These are phyloP conservation scores for Homarus gammarus DNA, from an alignment of 2,888 invertebrate genomes.

Conservation along the genomic window DNA sequence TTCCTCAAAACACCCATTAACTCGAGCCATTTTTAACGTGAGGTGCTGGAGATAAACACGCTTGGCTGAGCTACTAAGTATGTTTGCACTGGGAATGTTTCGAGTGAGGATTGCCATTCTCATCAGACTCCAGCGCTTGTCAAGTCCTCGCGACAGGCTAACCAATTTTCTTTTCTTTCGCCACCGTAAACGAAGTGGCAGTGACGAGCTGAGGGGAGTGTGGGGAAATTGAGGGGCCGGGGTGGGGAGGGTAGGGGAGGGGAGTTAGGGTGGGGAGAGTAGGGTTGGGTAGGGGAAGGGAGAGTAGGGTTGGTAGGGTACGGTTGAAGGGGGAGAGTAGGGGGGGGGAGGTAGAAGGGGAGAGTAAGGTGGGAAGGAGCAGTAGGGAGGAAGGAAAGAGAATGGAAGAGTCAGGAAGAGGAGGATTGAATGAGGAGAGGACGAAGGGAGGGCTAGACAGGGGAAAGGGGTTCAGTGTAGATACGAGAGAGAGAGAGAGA, in stretches of 20 bases:
- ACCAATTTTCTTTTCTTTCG: conserved; percentile 22
- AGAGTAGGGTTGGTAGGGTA: too few species aligned
- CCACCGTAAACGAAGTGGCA: conserved; percentile 4
- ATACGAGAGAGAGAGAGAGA: neutral
- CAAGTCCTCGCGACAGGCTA: neutral
- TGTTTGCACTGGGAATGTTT: too few species aligned
- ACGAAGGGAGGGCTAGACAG: neutral
- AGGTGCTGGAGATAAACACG: too few species aligned
- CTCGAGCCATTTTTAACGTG: too few species aligned
- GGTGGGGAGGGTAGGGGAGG: neutral
- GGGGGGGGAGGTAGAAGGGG: neutral
- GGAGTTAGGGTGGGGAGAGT: too few species aligned
- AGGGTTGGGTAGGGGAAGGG: too few species aligned
- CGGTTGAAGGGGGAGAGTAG: conserved; percentile 21
- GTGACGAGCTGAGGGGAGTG: neutral
- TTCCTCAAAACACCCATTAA: too few species aligned
- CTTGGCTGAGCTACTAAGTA: too few species aligned
- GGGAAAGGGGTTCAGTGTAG: neutral
- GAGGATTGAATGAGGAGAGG: neutral
- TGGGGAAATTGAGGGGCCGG: neutral
- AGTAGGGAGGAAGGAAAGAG: neutral
- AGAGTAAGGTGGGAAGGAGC: neutral
- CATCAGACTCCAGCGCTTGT: neutral
- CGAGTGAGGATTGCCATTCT: conserved; percentile 1
- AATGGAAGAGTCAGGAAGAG: neutral